Evolutionary conservation across 2,113 vertebrate species (phyloP).

Genomic region (Actenoides lindsayi): DNA sequence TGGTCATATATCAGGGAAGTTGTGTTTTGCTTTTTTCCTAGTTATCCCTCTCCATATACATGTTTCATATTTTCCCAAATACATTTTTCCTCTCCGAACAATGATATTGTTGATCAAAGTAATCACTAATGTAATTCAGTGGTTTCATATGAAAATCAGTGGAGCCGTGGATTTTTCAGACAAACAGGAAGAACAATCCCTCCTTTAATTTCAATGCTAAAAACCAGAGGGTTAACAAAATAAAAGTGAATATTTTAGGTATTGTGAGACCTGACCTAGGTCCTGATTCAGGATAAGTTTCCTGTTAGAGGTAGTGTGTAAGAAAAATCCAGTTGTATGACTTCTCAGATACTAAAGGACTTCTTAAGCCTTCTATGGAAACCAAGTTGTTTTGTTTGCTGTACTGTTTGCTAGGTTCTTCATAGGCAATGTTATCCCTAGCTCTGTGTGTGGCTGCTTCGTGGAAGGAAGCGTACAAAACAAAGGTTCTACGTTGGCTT

Average conservation of each 20-base stretch:
- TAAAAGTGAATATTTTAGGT: not conserved
- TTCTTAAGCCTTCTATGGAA: not conserved
- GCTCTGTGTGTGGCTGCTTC: not conserved
- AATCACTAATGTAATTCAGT: not conserved
- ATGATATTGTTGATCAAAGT: not conserved
- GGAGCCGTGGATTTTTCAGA: not conserved
- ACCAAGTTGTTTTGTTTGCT: not conserved
- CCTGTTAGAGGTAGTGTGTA: not conserved
- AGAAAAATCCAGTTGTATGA: not conserved
- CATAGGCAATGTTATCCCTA: not conserved
- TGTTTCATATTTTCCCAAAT: not conserved
- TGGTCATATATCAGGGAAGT: not conserved
- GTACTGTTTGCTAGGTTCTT: not conserved
- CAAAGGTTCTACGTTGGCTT: not conserved
- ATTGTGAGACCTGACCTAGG: constrained; percentile 11
- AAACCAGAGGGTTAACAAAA: not conserved
- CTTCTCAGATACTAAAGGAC: not conserved
- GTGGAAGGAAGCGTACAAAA: not conserved
- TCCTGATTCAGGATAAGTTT: not conserved
- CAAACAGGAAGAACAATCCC: not conserved
- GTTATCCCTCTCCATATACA: not conserved
- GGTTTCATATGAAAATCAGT: not conserved
- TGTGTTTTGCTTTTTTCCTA: not conserved
- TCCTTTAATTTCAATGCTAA: not conserved
- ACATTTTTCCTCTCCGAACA: not conserved